Evolutionary conservation across 2,797 vertebrate genomes (phyloP).

Genomic region (Chanos chanos): DNA sequence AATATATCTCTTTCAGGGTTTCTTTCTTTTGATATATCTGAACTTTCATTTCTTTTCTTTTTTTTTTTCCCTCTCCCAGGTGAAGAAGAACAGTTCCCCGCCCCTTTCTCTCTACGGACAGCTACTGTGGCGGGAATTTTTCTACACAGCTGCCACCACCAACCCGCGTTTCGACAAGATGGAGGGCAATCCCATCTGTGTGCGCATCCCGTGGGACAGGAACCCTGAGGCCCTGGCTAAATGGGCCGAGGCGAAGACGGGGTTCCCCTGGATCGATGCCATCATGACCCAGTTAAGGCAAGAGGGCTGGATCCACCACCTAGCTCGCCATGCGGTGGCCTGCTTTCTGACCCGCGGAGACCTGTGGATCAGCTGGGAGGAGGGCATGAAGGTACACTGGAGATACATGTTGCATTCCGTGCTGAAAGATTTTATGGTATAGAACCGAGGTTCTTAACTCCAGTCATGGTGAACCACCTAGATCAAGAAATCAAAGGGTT

Average conservation of each 20-base stretch:
- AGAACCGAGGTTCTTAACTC: too few species aligned
- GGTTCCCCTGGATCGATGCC: constrained; percentile 96
- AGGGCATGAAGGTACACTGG: constrained; percentile 74
- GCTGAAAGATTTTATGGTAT: too few species aligned
- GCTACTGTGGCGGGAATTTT: constrained; percentile 75
- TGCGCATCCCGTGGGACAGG: constrained; percentile 75
- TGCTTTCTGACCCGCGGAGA: constrained; percentile 93
- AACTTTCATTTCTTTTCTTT: too few species aligned
- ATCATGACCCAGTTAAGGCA: constrained; percentile 96
- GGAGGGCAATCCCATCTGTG: constrained; percentile 76
- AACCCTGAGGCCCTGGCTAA: constrained; percentile 71
- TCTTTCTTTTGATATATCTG: too few species aligned
- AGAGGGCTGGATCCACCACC: constrained; percentile 95
- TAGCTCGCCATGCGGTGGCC: constrained; percentile 90
- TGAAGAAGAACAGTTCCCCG: constrained; percentile 75
- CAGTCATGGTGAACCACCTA: too few species aligned
- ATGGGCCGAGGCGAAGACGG: constrained; percentile 74
- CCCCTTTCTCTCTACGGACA: constrained; percentile 73
- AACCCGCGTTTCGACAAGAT: constrained; percentile 76
- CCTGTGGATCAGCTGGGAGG: constrained; percentile 93
- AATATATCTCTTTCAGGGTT: too few species aligned
- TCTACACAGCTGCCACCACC: constrained; percentile 73
- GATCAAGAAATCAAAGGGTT: too few species aligned
- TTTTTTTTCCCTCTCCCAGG: too few species aligned
- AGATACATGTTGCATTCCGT: background rate